Conservation (phyloP, 2,113 vertebrate species). For the Sinocyclocheilus maitianheensis region DNA sequence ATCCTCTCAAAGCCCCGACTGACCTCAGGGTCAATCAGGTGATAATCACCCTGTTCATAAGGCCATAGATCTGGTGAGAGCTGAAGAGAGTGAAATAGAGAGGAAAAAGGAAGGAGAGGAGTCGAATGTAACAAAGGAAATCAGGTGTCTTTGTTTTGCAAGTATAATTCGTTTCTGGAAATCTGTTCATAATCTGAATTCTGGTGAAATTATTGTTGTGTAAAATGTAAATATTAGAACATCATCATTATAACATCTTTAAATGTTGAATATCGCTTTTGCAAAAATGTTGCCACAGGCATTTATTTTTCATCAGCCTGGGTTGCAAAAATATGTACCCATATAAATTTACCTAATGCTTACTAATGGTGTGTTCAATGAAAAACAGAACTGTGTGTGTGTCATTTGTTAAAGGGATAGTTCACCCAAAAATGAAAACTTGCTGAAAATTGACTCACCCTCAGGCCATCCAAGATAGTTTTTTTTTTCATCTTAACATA, state of each 20-base stretch:
- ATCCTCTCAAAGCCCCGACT: not conserved
- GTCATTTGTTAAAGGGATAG: not conserved
- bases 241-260: not conserved
- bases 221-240: not conserved
- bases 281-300: not conserved
- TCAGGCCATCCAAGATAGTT: not conserved
- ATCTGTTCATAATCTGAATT: not conserved
- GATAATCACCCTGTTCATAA: constrained; percentile 14
- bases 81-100: not conserved
- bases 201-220: not conserved
- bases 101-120: not conserved
- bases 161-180: not conserved
- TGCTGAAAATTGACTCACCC: not conserved
- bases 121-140: not conserved
- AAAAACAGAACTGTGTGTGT: not conserved
- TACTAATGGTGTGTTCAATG: not conserved
- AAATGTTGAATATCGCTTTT: not conserved
- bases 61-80: not conserved
- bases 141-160: not conserved
- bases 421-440: too few species aligned
- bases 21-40: not conserved
- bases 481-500: not conserved
- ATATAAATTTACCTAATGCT: not conserved
- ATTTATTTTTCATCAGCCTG: not conserved
- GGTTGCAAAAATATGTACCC: not conserved